Percentiles rank a stretch among this genome's conserved stretches.
These are phyloP conservation scores for Ailuropoda melanoleuca DNA, from an alignment of 2,113 vertebrate species.

Conservation along the genomic window DNA sequence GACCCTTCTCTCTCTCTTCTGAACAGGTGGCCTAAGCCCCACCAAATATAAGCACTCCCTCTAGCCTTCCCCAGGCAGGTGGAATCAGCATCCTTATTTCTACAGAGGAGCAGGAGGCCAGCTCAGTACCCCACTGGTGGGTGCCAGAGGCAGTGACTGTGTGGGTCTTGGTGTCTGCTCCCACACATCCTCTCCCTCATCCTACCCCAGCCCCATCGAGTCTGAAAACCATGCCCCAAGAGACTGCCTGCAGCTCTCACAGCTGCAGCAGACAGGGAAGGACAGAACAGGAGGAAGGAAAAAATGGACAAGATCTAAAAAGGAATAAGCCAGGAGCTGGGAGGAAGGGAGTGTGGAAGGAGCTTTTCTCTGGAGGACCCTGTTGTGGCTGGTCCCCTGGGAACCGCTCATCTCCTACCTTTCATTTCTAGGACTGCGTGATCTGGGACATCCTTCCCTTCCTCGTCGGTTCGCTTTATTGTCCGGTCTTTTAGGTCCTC, in stretches of 20 bases:
- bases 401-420: slow-evolving; percentile 86
- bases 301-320: background rate
- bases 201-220: background rate
- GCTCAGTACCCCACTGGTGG: background rate
- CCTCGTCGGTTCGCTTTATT: slow-evolving; percentile 95
- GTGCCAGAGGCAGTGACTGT: background rate
- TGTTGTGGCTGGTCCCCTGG: background rate
- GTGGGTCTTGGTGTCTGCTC: background rate
- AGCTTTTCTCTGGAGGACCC: background rate
- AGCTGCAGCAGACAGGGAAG: background rate
- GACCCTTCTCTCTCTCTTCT: background rate
- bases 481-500: slow-evolving; percentile 96
- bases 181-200: background rate
- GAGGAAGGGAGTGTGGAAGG: background rate
- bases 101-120: background rate
- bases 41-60: background rate
- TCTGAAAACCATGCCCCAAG: background rate
- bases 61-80: background rate
- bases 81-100: background rate
- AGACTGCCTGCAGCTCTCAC: background rate
- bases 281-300: slow-evolving; percentile 24
- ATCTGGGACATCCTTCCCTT: slow-evolving; percentile 97
- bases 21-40: background rate
- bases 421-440: slow-evolving; percentile 98
- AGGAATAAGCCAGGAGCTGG: background rate